Evolutionary conservation across 2,888 invertebrate species (phyloP), one percentile per base, ranked within the genome.

Genomic region (Caenorhabditis virilis): DNA sequence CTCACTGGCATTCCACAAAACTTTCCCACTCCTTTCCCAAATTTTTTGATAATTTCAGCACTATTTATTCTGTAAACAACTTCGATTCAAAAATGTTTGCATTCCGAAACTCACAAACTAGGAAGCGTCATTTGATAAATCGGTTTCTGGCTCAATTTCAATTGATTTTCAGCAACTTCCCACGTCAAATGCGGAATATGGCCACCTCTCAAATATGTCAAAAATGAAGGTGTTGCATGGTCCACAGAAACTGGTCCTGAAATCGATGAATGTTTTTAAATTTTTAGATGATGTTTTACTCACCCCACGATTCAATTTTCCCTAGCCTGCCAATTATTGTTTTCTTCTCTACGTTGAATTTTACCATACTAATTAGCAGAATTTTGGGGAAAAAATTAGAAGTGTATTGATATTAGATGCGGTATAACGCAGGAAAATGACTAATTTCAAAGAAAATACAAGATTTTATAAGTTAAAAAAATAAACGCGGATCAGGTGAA

Each of bases 141-240:
- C 11, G 71, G 78, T 6, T 55, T 58, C 35, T 80, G 78, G 7
- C 42, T 43, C 11, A 69, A 42, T 35, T 54, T 51, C 25, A 80
- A 36, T 35, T 72, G 64, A 39, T 64, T 71, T 2, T 47, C 39
- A n/a, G 59, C 70, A 7, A 74, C 72, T 33, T 78, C 78, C 78
- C 80, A 79, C 11, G 78, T 79, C 9, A 80, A 38, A 57, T 80
- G 80, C 1, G 80, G 80, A 41, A 80, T 67, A 51, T 80, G 80
- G 0, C 80, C 80, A 39, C 63, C 73, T 27, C 78, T 60, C 9
- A 77, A 67, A 42, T 80, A 80, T n/a, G 77, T 58, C 64, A 79
- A 51, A 35, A 52, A 79, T 15, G 77, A 74, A 1, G 79, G 79
- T 0, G 79, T 79, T 13, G 56, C 41, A 22, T 78, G 74, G 6